These are phyloP conservation scores for Podilymbus podiceps DNA, from an alignment of 2,113 vertebrate species.

Conservation along the genomic window DNA sequence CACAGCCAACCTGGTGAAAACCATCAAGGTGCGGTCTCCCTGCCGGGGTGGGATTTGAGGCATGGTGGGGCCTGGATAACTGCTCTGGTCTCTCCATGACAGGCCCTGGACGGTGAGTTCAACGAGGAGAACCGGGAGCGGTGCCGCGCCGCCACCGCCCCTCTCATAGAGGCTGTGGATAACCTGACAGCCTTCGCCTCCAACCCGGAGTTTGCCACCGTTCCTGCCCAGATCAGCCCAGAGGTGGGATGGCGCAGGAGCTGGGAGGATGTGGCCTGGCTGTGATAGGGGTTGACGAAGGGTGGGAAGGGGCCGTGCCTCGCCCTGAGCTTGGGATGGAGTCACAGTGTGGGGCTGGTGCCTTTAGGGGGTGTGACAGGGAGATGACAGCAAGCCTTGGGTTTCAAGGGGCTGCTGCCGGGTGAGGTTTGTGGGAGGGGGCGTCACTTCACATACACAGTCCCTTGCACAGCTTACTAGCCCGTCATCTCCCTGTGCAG, in stretches of 20 bases:
- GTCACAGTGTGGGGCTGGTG: not conserved
- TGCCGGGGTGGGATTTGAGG: not conserved
- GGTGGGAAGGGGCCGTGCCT: not conserved
- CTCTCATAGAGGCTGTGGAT: slow-evolving; percentile 94
- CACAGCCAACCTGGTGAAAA: slow-evolving; percentile 97
- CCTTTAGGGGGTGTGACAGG: not conserved
- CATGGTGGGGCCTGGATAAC: not conserved
- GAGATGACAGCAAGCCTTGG: not conserved
- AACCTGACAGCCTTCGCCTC: slow-evolving; percentile 95
- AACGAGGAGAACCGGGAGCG: slow-evolving; percentile 91
- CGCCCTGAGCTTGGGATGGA: not conserved
- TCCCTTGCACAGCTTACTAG: not conserved
- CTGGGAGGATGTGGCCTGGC: not conserved
- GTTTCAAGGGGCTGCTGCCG: not conserved
- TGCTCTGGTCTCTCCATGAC: not conserved
- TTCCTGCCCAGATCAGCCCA: slow-evolving; percentile 93
- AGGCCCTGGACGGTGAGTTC: slow-evolving; percentile 95
- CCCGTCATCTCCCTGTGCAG: slow-evolving; percentile 49
- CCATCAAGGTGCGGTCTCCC: slow-evolving; percentile 86
- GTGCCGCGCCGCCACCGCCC: slow-evolving; percentile 88
- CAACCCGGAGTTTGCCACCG: slow-evolving; percentile 93
- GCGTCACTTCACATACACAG: not conserved
- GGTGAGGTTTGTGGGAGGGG: rapidly evolving
- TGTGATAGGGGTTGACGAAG: not conserved
- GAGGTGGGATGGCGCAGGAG: slow-evolving; percentile 75